Base-by-base conservation (phyloP, 35 echinoderm and acorn worm genomes). In the Diadema setosum region DNA sequence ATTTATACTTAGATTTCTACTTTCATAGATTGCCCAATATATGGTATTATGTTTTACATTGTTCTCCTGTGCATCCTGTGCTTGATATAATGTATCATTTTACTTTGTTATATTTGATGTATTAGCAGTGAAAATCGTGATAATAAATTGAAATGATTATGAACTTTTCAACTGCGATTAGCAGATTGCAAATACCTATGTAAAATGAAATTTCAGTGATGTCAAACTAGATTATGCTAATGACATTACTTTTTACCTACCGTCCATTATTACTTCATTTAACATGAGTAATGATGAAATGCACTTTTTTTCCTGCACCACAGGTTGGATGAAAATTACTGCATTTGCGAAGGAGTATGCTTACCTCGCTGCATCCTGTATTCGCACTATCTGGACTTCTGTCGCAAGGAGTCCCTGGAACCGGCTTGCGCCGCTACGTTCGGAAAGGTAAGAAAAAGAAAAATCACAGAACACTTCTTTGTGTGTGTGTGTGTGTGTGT, bases 271-370 rank as follows among this genome's bases (percentile, higher is more conserved):
- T n/a, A n/a, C n/a, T n/a, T n/a, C n/a, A 60, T 60, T 17, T 27
- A 24, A 24, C 17, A 21, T 3, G 17, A 60, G 30, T 60, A n/a
- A 24, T n/a, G 6, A 5, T 60, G 4, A 4, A 4, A 3, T 8
- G 21, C 1, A 24, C 57, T 60, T 0, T 55, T 5, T 5, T 32
- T 67, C 37, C 26, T n/a, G 3, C 63, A 12, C 20, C 20, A 67
- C n/a, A 98, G 96, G 96, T 58, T 98, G 76, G 96, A 98, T 39
- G 96, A 98, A 46, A 98, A 98, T 80, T 98, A 98, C 42, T 98
- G 96, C 56, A 94, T 94, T 18, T 98, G 96, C 80, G 96, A 98
- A n/a, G 96, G 96, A 5, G 96, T 94, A 5, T 98, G 92, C 56
- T 32, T 98, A 12, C 92, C 96, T 1, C 84, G 96, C 14, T 98